phyloP scores from a whole-genome alignment of 2,113 vertebrate genomes.

The Thalassarche chlororhynchos region DNA sequence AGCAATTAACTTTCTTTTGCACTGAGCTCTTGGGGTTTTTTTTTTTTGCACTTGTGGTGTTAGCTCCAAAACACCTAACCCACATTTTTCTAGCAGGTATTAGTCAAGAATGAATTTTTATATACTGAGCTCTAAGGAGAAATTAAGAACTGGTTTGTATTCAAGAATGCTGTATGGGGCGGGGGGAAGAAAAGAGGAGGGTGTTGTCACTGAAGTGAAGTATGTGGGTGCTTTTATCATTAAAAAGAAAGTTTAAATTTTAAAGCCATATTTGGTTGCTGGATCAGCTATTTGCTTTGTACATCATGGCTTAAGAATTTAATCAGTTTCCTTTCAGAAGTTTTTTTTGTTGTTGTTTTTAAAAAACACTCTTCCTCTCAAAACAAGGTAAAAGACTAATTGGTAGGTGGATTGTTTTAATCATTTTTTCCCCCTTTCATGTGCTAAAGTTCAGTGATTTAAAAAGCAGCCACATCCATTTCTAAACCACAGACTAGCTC shows the following conservation, averaged over 20 bases:
- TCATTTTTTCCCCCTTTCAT: neutral
- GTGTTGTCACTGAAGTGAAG: neutral
- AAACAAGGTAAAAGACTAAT: neutral
- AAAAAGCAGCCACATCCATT: neutral
- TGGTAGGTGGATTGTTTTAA: neutral
- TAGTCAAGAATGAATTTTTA: neutral
- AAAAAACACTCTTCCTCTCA: neutral
- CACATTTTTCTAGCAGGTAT: neutral
- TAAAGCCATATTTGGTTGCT: constrained; percentile 52
- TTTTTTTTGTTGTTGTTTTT: neutral
- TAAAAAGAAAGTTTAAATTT: constrained; percentile 20
- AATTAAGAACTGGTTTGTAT: neutral
- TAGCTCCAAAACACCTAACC: neutral
- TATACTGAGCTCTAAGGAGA: neutral
- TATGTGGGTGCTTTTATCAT: neutral
- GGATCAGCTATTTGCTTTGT: constrained; percentile 25
- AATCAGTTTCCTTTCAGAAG: constrained; percentile 35
- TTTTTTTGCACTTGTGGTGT: neutral
- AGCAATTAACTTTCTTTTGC: neutral
- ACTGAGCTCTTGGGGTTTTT: neutral
- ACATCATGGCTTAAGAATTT: constrained; percentile 52
- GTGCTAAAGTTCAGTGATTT: neutral
- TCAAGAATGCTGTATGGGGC: neutral
- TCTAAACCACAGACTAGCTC: neutral
- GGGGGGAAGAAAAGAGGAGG: neutral